Conservation (phyloP, 2,113 vertebrate species). For the Hystrix brachyura region DNA sequence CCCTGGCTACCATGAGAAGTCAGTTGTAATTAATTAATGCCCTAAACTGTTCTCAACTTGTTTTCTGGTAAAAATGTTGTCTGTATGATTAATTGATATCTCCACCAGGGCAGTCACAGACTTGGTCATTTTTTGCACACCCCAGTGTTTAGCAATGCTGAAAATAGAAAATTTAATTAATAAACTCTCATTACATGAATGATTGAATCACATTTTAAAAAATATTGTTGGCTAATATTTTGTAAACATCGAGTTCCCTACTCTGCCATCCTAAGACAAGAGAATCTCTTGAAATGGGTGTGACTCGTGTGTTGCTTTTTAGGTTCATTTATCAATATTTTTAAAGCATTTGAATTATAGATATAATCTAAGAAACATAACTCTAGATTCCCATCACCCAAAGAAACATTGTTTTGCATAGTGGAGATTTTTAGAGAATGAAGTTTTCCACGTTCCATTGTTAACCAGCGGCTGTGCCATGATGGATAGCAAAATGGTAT, state of each 20-base stretch:
- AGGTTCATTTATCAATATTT: constrained; percentile 58
- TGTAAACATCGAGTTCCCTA: not conserved
- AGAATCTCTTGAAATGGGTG: not conserved
- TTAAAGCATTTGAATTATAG: constrained; percentile 42
- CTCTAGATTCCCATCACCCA: constrained; percentile 4
- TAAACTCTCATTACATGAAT: constrained; percentile 52
- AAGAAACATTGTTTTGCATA: not conserved
- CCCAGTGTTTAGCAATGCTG: not conserved
- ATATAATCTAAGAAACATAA: not conserved
- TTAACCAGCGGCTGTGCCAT: not conserved
- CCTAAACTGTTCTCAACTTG: constrained; percentile 54
- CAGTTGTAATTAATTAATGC: constrained; percentile 59
- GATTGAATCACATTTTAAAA: constrained; percentile 54
- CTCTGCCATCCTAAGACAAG: constrained; percentile 33
- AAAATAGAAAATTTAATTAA: constrained; percentile 72
- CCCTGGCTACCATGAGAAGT: constrained; percentile 47
- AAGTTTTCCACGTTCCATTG: not conserved
- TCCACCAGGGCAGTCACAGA: not conserved
- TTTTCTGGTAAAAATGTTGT: constrained; percentile 65
- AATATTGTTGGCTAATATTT: constrained; percentile 54
- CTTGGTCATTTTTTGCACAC: constrained; percentile 38
- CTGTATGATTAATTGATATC: constrained; percentile 64
- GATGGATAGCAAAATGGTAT: not conserved
- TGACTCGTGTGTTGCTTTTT: not conserved
- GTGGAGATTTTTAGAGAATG: not conserved